Conservation (phyloP, 1,140 invertebrate genomes). For the Zophobas morio region DNA sequence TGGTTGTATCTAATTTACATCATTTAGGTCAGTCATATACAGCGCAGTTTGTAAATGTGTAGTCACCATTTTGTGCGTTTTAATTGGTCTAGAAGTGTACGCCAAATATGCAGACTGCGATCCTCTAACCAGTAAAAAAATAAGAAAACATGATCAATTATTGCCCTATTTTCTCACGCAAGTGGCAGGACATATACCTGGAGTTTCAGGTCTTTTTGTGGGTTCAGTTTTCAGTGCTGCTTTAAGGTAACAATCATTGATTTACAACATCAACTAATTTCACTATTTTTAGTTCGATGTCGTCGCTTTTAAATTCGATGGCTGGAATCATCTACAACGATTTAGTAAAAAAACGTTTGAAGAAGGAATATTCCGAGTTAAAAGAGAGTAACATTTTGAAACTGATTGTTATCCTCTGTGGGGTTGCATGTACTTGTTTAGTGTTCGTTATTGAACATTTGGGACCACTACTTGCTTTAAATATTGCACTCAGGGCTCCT, state of each 20-base stretch:
- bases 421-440: slow-evolving; percentile 73
- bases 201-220: slow-evolving; percentile 76
- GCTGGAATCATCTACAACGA: slow-evolving; percentile 80
- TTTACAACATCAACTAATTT: not conserved
- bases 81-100: slow-evolving; percentile 81
- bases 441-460: slow-evolving; percentile 76
- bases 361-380: slow-evolving; percentile 66
- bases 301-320: slow-evolving; percentile 76
- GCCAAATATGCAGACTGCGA: slow-evolving; percentile 83
- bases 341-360: slow-evolving; percentile 70
- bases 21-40: slow-evolving; percentile 63
- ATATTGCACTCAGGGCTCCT: slow-evolving; percentile 75
- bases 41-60: slow-evolving; percentile 69
- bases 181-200: slow-evolving; percentile 68
- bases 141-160: slow-evolving; percentile 68
- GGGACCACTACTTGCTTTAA: slow-evolving; percentile 74
- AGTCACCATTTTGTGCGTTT: slow-evolving; percentile 69
- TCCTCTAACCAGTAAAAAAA: slow-evolving; percentile 74
- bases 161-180: slow-evolving; percentile 73
- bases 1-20: slow-evolving; percentile 8
- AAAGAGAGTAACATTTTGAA: slow-evolving; percentile 71
- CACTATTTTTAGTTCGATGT: slow-evolving; percentile 72
- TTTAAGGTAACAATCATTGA: slow-evolving; percentile 69
- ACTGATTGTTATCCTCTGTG: slow-evolving; percentile 73
- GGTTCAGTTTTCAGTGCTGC: slow-evolving; percentile 78